These are phyloP conservation scores for Pelecanus crispus DNA, from an alignment of 2,113 vertebrate species.

Conservation along the genomic window DNA sequence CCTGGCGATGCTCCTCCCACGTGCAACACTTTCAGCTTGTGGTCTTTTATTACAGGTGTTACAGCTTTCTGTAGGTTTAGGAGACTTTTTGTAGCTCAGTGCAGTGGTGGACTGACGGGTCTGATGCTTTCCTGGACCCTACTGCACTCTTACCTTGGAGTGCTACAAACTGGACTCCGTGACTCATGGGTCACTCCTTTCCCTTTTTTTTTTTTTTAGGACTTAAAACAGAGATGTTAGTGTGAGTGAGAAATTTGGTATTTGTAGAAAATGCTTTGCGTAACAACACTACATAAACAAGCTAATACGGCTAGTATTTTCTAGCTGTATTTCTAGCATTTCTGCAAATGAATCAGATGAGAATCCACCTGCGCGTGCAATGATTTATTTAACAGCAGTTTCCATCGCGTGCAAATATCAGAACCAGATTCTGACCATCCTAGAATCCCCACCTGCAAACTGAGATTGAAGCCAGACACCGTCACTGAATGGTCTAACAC, in stretches of 20 bases:
- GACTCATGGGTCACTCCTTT: background rate
- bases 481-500: background rate
- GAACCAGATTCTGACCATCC: background rate
- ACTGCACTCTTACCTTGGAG: background rate
- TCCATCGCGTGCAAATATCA: background rate
- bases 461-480: background rate
- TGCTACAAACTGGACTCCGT: background rate
- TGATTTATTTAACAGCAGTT: background rate
- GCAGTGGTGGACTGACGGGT: rapidly evolving
- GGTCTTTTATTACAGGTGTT: rapidly evolving
- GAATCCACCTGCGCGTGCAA: background rate
- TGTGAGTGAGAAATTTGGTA: background rate
- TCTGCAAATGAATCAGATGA: background rate
- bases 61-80: background rate
- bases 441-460: background rate
- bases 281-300: background rate
- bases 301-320: rapidly evolving
- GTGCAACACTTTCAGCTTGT: rapidly evolving
- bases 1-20: background rate
- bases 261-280: background rate
- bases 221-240: background rate
- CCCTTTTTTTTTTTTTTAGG: background rate
- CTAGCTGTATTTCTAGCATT: background rate
- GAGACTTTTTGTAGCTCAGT: background rate
- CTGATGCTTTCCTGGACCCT: no score